Evolutionary conservation across 2,113 vertebrate genomes (phyloP), one percentile per base, ranked within the genome.

Genomic region (Hassar affinis): DNA sequence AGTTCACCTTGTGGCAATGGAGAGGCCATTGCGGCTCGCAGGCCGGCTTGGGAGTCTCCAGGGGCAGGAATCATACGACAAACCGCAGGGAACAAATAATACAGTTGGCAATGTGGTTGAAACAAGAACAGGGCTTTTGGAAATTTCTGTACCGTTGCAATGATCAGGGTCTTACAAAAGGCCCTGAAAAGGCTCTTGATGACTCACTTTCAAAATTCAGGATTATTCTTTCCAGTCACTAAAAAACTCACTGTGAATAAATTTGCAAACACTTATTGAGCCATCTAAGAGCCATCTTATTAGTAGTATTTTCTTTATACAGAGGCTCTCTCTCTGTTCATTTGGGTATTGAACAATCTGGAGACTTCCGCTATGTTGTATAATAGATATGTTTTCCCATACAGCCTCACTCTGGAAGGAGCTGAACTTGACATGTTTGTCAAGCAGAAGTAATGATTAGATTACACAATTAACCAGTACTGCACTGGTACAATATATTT

Each of bases 1-100:
- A 90, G 91, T 93, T 94, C 92, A 93, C 92, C 92, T 93, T 92
- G 92, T 91, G 91, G 87, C 82, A 81, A 86, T 88, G 87, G 81
- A 86, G 88, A 85, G 54, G 35, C 88, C 66, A 56, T 69, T 83
- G 78, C 87, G 83, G 84, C 86, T 86, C 89, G 85, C 78, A 68
- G 80, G 85, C 85, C 89, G 80, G 79, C 85, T 68, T 80, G 71
- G 69, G 61, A 62, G 59, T 84, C 89, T 87, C 86, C 35, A 47
- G 83, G 51, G 82, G 84, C 64, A 87, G 61, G 84, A 81, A 85
- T 85, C 84, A 84, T 75, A 82, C 57, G 25, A 74, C 54, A 71
- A 66, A 25, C 80, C 35, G 6, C 47, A 22, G 81, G 86, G 77
- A 80, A 77, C 84, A 71, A 85, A 86, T 80, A 85, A 87, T 78